Evolutionary conservation across 2,797 vertebrate genomes (phyloP), one percentile per base, ranked within the genome.

Genomic region (Somateria mollissima): DNA sequence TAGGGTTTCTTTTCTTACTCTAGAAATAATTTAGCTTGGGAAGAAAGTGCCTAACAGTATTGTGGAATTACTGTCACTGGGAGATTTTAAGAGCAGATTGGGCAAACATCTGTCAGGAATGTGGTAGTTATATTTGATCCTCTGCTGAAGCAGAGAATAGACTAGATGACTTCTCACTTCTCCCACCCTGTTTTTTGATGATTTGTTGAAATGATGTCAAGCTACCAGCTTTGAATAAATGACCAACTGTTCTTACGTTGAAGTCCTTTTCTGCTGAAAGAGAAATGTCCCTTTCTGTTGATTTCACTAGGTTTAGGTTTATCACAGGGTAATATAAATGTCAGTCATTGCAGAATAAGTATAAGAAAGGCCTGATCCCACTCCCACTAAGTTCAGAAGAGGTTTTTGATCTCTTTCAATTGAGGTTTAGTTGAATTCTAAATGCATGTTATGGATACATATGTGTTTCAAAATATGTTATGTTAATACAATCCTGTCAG

Each of bases 81-180:
- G 25, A 82, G 81, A 91, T 91, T 94, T 95, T 82, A 73, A 75
- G 53, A 93, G 84, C 84, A 92, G 95, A 92, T 92, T 87, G 91
- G 47, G 43, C 66, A 96, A 96, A 96, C 65, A 96, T 96, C 94
- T 96, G 81, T 71, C 84, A 93, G 92, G 75, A 94, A 87, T 39
- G 71, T 89, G 71, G 81, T 30, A 83, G 69, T 74, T 91, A 71
- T 66, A 94, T 89, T 82, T 92, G 78, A 91, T 87, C 89, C 36
- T 82, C 53, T 87, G 78, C 43, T 85, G 69, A 93, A 94, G 87
- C 81, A 89, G 81, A 87, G 92, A 94, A 71, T 75, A 89, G 60
- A 84, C 84, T 94, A 66, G 57, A 87, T 89, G 78, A 57, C 60
- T 94, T 94, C 91, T 96, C 87, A 84, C 87, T 95, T 92, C 87